Evolutionary conservation across 2,888 invertebrate species (phyloP).

Genomic region (Ophion ventricosus): DNA sequence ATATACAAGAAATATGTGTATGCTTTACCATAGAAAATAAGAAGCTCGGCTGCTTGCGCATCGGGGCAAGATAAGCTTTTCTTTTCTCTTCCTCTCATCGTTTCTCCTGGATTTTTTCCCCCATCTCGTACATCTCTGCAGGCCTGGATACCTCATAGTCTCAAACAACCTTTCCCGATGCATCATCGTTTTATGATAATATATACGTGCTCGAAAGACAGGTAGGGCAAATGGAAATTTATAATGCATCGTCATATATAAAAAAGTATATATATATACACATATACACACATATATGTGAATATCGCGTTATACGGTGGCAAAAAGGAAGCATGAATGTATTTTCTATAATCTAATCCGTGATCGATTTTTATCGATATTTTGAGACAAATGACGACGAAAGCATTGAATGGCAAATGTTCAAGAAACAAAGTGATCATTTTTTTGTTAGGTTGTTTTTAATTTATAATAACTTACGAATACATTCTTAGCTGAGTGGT

Average conservation of each 20-base stretch:
- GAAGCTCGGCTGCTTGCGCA: slow-evolving; percentile 59
- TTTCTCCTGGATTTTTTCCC: slow-evolving; percentile 9
- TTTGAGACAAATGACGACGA: not conserved
- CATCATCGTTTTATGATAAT: slow-evolving; percentile 65
- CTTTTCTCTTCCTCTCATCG: slow-evolving; percentile 40
- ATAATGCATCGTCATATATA: slow-evolving; percentile 12
- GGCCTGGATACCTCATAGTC: slow-evolving; percentile 40
- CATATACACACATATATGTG: not conserved
- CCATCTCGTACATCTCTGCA: not conserved
- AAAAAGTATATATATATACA: not conserved
- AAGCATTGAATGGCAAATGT: slow-evolving; percentile 1
- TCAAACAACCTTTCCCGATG: slow-evolving; percentile 55
- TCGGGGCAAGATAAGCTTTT: slow-evolving; percentile 59
- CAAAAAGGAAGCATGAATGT: slow-evolving; percentile 9
- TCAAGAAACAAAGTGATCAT: no score
- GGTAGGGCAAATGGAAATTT: slow-evolving; percentile 55
- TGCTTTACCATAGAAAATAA: slow-evolving; percentile 52
- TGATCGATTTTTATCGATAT: slow-evolving; percentile 34
- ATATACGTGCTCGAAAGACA: slow-evolving; percentile 55
- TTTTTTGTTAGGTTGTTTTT: no score
- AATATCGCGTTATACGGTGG: not conserved
- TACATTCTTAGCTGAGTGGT: no score
- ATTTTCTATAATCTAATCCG: slow-evolving; percentile 28
- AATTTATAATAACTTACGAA: no score
- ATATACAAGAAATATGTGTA: not conserved